Conservation (phyloP, 1,140 invertebrate species). For the Drosophila suzukii region DNA sequence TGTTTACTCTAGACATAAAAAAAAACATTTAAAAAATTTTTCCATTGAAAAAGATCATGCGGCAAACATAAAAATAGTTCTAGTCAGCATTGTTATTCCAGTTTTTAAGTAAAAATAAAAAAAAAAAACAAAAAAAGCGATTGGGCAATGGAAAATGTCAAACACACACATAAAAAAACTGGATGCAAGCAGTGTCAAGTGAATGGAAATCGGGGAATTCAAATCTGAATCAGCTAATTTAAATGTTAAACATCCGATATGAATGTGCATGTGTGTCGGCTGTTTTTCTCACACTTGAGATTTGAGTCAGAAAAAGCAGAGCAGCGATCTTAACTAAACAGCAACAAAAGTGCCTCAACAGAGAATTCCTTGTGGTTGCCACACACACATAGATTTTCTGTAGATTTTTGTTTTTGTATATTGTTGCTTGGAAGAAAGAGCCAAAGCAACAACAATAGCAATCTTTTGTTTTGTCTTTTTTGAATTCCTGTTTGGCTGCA, state of each 20-base stretch:
- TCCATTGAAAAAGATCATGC: slow-evolving; percentile 29
- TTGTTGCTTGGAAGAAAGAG: slow-evolving; percentile 23
- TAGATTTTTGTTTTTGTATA: background rate
- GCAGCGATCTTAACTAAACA: slow-evolving; percentile 29
- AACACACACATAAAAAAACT: slow-evolving; percentile 12
- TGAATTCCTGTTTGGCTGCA: slow-evolving; percentile 36
- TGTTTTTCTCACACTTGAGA: slow-evolving; percentile 67
- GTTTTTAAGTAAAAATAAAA: background rate
- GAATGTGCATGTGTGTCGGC: slow-evolving; percentile 11
- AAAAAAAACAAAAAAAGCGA: slow-evolving; percentile 43
- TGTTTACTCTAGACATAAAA: slow-evolving; percentile 46
- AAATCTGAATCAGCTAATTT: slow-evolving; percentile 75
- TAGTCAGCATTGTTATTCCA: slow-evolving; percentile 10
- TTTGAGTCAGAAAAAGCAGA: slow-evolving; percentile 29
- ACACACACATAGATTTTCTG: slow-evolving; percentile 1
- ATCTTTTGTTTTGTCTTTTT: slow-evolving; percentile 55
- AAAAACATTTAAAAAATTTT: slow-evolving; percentile 33
- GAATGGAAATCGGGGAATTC: slow-evolving; percentile 26
- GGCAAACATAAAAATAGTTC: slow-evolving; percentile 37
- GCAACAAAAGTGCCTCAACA: slow-evolving; percentile 72
- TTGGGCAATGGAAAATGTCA: slow-evolving; percentile 71
- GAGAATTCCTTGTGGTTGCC: slow-evolving; percentile 75
- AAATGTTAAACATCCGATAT: slow-evolving; percentile 60
- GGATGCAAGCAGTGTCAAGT: slow-evolving; percentile 47
- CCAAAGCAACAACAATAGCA: slow-evolving; percentile 42